Base-by-base conservation (phyloP, 2,888 invertebrate species). In the Elaeidobius kamerunicus region DNA sequence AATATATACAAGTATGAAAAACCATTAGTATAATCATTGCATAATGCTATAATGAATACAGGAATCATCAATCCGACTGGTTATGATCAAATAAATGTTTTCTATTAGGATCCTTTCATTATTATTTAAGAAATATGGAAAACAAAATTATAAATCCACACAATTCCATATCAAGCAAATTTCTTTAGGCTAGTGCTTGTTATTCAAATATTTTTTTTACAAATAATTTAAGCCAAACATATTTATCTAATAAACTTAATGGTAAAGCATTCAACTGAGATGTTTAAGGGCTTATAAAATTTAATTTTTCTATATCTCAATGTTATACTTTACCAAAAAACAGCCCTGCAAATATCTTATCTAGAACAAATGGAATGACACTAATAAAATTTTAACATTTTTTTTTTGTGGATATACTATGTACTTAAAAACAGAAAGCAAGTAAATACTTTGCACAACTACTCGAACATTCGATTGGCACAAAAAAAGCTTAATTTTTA, bases 1-100 rank as follows among this genome's bases (percentile, higher is more conserved):
- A 72, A 72, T 73, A 73, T 73, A 63, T 73, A 73, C 73, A 72
- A 65, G 68, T 65, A 58, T 64, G 67, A 68, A 67, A 69, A n/a
- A n/a, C 61, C 65, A 69, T 71, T 71, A 70, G 69, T 67, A 63
- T 40, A 34, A 48, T 16, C 19, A 15, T 19, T 48, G 34, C 38
- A 11, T 32, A 41, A 41, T 18, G 23, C 15, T 23, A n/a, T 40
- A 39, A 46, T 27, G 19, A 52, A 23, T 34, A 52, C 30, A 42
- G 35, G 32, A 41, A 40, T 40, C 9, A 19, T 20, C 9, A 7
- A 30, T 42, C 34, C 18, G 18, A 35, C 27, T 32, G 32, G 20
- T 27, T 30, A 48, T 32, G 23, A n/a, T n/a, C n/a, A 42, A 32
- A 20, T 44, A 44, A 35, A 44, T 20, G 15, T 15, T 44, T 43